Conservation (phyloP, 2,797 vertebrate genomes). For the Gadopsis marmoratus region DNA sequence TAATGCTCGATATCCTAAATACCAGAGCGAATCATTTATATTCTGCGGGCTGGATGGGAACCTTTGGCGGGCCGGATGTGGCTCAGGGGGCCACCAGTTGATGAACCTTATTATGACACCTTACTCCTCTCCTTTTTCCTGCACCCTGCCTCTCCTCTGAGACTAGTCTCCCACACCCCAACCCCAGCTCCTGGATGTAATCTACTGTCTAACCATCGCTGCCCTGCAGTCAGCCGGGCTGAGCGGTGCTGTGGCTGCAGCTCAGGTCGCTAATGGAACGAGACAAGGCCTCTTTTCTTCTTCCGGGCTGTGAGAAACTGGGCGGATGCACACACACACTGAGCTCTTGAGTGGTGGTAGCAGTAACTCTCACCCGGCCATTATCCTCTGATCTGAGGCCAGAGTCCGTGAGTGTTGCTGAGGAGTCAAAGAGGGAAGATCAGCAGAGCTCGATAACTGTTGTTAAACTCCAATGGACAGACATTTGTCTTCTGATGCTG, state of each 20-base stretch:
- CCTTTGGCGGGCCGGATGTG: too few relatives aligned
- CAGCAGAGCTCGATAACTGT: conserved; percentile 20
- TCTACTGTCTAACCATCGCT: conserved; percentile 43
- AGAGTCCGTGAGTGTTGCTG: conserved; percentile 39
- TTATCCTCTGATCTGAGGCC: conserved; percentile 67
- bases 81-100: not conserved
- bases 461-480: conserved; percentile 2
- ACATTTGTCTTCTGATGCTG: not conserved
- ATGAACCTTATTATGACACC: not conserved
- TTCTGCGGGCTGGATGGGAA: too few relatives aligned
- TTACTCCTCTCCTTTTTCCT: conserved; percentile 9
- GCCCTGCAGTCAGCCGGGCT: conserved; percentile 50
- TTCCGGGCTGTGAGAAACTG: conserved; percentile 69
- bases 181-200: conserved; percentile 6
- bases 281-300: conserved; percentile 80
- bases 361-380: conserved; percentile 63
- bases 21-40: too few relatives aligned
- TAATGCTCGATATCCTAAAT: too few relatives aligned
- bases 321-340: conserved; percentile 26
- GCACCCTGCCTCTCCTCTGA: not conserved
- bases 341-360: conserved; percentile 52
- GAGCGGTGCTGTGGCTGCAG: conserved; percentile 41
- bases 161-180: not conserved
- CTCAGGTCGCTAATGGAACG: conserved; percentile 73
- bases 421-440: conserved; percentile 38